phyloP scores from a whole-genome alignment of 2,113 vertebrate genomes.

The Gambusia affinis region DNA sequence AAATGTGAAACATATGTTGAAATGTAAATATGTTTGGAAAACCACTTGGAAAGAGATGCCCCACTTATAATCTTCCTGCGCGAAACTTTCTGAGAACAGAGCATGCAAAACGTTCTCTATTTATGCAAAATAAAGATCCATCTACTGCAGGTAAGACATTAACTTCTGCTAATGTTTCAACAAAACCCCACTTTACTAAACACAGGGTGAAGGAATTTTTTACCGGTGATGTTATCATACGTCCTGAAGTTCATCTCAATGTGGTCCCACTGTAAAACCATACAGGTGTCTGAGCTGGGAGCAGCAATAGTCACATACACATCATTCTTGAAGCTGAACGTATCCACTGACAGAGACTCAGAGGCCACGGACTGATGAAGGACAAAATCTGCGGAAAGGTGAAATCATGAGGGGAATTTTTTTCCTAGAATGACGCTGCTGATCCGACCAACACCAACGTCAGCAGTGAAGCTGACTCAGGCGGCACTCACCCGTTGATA shows the following conservation, averaged over 20 bases:
- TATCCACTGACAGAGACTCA: slow-evolving; percentile 94
- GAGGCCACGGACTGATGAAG: slow-evolving; percentile 91
- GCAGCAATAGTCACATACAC: slow-evolving; percentile 96
- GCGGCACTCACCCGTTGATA: slow-evolving; percentile 87
- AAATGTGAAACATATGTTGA: no score
- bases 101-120: no score
- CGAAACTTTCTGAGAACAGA: no score
- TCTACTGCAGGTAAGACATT: no score
- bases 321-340: slow-evolving; percentile 93
- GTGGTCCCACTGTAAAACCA: slow-evolving; percentile 98
- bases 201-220: not conserved
- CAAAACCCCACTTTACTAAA: not conserved
- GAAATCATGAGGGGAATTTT: not conserved
- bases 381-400: slow-evolving; percentile 87
- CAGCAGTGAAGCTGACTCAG: no score
- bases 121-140: no score
- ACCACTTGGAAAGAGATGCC: no score
- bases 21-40: no score
- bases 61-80: no score
- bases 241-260: slow-evolving; percentile 99
- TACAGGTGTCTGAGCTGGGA: slow-evolving; percentile 94
- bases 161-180: no score
- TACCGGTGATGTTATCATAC: slow-evolving; percentile 97
- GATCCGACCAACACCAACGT: slow-evolving; percentile 16
- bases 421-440: not conserved